phyloP scores from a whole-genome alignment of 92 coral and sea anemone genomes.

The Pocillopora grandis region DNA sequence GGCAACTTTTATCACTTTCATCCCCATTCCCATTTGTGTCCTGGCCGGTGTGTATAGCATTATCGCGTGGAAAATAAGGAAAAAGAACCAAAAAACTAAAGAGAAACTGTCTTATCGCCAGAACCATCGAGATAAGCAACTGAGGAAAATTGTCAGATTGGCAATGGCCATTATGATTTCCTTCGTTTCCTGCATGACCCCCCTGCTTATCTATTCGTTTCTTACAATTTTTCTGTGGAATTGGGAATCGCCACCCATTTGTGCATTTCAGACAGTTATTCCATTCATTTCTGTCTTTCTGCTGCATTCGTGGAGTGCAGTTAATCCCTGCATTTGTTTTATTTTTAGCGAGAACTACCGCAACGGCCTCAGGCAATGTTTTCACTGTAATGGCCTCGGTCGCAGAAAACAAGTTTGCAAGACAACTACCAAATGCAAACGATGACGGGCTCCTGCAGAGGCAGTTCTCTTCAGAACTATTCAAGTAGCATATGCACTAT shows the following conservation, averaged over 20 bases:
- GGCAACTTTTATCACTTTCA: background rate
- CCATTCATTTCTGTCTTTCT: background rate
- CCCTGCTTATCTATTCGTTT: background rate
- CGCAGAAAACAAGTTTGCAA: too few species aligned
- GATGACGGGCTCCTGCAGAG: too few species aligned
- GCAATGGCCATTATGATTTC: background rate
- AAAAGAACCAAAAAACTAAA: background rate
- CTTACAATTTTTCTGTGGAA: constrained; percentile 1
- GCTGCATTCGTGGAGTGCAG: background rate
- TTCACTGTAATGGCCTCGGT: too few species aligned
- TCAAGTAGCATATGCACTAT: too few species aligned
- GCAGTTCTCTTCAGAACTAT: too few species aligned
- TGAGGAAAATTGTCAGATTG: background rate
- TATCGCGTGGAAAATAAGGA: background rate
- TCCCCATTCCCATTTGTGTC: background rate
- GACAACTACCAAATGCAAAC: too few species aligned
- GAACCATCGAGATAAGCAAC: background rate
- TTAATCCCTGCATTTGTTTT: constrained; percentile 6
- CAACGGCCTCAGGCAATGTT: background rate
- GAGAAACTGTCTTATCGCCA: background rate
- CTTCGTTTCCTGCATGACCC: background rate
- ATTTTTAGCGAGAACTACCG: background rate
- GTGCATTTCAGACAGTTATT: background rate
- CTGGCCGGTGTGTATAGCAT: background rate
- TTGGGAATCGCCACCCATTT: background rate